Evolutionary conservation across 2,888 invertebrate species (phyloP), one percentile per base, ranked within the genome.

Genomic region (Altica lythri): DNA sequence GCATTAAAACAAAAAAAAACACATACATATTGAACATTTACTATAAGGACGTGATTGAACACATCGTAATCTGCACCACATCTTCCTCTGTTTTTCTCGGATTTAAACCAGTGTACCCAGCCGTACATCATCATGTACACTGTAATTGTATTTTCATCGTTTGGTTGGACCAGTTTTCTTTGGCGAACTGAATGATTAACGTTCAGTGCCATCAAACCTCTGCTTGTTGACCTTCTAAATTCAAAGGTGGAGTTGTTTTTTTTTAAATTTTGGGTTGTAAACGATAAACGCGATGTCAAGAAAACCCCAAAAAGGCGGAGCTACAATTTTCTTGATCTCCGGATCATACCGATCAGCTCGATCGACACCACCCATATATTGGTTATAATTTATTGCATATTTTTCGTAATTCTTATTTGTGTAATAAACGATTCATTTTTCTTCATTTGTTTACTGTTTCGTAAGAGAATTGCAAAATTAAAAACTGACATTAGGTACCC

Each of bases 261-360:
- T n/a, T 48, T 35, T 17, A 44, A 42, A 19, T n/a, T 42, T 32
- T 22, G 14, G 12, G 48, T 40, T 38, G 29, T 48, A 49, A 27
- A 32, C n/a, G 32, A 42, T 49, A 32, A 49, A 40, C n/a, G 40
- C 49, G 13, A 49, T 49, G 10, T 49, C 49, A 2, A 49, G 42
- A 27, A 42, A 49, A 19, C 63, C 38, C 47, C 67, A 52, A 68
- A 68, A 14, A 68, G 37, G 34, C 61, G 16, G 52, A 66, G 65
- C 67, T 67, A 67, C 66, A 64, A 69, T 53, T 67, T 68, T 32
- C 45, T 27, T 9, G 57, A 54, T 17, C 57, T 19, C 12, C 57
- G n/a, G 13, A 35, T 44, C 12, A 53, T 30, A 30, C 44, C 35
- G 37, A 43, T 55, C 53, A 10, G 53, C 55, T 4, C 34, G 38